Conservation (phyloP, 2,888 invertebrate species). For the Cephus pygmeus region DNA sequence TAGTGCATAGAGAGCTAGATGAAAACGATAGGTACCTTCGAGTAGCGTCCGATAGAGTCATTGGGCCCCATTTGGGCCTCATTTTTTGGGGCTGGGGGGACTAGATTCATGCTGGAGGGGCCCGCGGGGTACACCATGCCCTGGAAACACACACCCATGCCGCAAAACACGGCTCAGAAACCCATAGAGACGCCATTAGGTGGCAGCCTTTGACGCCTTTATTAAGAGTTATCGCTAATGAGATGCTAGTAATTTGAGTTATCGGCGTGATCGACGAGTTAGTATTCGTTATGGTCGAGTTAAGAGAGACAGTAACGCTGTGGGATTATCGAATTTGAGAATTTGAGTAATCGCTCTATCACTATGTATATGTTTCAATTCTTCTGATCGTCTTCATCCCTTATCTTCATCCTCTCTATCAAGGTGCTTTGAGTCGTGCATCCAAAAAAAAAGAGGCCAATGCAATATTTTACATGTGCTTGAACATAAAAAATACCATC, state of each 20-base stretch:
- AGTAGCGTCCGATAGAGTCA: constrained; percentile 50
- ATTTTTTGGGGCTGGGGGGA: constrained; percentile 46
- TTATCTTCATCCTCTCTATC: neutral
- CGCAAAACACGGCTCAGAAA: constrained; percentile 41
- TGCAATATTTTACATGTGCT: constrained; percentile 10
- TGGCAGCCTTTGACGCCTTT: constrained; percentile 1
- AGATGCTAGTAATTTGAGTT: neutral
- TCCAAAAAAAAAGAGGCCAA: neutral
- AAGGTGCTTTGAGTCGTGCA: neutral
- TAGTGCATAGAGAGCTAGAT: constrained; percentile 23
- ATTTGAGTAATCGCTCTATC: neutral
- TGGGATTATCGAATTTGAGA: neutral
- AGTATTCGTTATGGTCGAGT: constrained; percentile 7
- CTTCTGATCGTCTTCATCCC: neutral
- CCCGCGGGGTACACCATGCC: constrained; percentile 47
- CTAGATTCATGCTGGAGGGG: constrained; percentile 50
- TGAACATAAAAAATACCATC: constrained; percentile 3
- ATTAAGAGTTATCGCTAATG: constrained; percentile 5
- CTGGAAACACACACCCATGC: constrained; percentile 50
- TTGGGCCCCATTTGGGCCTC: constrained; percentile 47
- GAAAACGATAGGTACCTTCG: constrained; percentile 47
- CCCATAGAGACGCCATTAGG: constrained; percentile 16
- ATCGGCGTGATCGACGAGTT: constrained; percentile 6
- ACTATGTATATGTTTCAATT: neutral
- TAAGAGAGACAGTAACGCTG: neutral